phyloP scores from a whole-genome alignment of 1,140 invertebrate genomes.

The Drosophila malerkotliana region DNA sequence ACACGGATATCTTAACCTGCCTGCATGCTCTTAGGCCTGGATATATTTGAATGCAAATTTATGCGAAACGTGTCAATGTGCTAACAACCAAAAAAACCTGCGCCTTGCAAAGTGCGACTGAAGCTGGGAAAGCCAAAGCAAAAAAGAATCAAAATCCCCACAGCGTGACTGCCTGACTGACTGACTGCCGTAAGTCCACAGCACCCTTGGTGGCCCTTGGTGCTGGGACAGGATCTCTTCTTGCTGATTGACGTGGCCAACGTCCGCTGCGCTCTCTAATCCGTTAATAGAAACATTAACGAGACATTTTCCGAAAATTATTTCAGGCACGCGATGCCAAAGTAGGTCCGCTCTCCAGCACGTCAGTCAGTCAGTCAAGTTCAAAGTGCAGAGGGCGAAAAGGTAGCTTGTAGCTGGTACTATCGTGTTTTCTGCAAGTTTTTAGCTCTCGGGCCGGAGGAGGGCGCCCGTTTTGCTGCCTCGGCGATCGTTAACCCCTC shows the following conservation, averaged over 20 bases:
- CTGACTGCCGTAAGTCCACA: slow-evolving; percentile 4
- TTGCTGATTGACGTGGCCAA: slow-evolving; percentile 65
- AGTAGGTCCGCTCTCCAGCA: slow-evolving; percentile 64
- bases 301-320: slow-evolving; percentile 80
- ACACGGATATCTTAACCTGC: slow-evolving; percentile 36
- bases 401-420: slow-evolving; percentile 33
- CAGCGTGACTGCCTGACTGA: slow-evolving; percentile 18
- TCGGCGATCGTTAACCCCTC: slow-evolving; percentile 80
- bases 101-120: slow-evolving; percentile 36
- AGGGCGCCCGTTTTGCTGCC: slow-evolving; percentile 58
- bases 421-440: slow-evolving; percentile 41
- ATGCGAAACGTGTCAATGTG: slow-evolving; percentile 83
- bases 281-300: slow-evolving; percentile 84
- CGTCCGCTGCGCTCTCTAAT: slow-evolving; percentile 71
- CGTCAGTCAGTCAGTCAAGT: slow-evolving; percentile 68
- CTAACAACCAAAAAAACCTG: slow-evolving; percentile 61
- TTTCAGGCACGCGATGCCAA: slow-evolving; percentile 74
- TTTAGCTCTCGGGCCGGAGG: slow-evolving; percentile 27
- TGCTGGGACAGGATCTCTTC: slow-evolving; percentile 3
- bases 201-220: slow-evolving; percentile 47
- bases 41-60: slow-evolving; percentile 80
- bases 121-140: slow-evolving; percentile 25
- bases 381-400: slow-evolving; percentile 67
- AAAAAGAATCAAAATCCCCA: slow-evolving; percentile 44
- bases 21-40: slow-evolving; percentile 26